Evolutionary conservation across 2,113 vertebrate species (phyloP).

Genomic region (Perognathus longimembris): DNA sequence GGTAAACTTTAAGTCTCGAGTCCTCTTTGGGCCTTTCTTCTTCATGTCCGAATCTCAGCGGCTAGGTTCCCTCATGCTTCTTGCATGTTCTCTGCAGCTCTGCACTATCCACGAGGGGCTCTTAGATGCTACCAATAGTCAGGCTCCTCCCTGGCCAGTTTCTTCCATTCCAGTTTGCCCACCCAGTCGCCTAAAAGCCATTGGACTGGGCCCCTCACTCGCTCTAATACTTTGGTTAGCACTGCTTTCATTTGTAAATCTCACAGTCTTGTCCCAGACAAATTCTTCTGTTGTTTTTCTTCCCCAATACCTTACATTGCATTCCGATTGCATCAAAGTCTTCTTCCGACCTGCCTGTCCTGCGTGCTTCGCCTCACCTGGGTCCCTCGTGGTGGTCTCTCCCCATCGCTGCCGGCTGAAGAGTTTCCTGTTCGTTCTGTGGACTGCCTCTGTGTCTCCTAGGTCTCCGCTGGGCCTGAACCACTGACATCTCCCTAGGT

Average conservation of each 20-base stretch:
- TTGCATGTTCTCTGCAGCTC: too few relatives aligned
- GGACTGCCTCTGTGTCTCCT: fast-evolving
- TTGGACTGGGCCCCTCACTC: background rate
- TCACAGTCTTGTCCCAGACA: background rate
- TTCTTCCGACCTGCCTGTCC: background rate
- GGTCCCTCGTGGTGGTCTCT: fast-evolving
- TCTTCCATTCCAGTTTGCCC: fast-evolving
- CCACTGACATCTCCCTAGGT: too few relatives aligned
- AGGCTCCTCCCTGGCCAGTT: background rate
- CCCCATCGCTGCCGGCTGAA: background rate
- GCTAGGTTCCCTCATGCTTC: background rate
- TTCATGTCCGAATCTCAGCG: too few relatives aligned
- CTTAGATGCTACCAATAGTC: background rate
- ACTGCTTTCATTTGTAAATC: background rate
- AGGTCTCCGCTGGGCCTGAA: fast-evolving
- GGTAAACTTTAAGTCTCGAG: background rate
- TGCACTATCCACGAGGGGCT: fast-evolving
- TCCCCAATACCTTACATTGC: background rate
- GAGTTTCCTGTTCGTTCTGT: background rate
- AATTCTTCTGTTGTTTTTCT: background rate
- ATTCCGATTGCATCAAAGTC: background rate
- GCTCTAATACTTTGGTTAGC: background rate
- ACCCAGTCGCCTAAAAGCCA: background rate
- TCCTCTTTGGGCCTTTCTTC: background rate
- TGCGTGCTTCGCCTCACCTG: fast-evolving